phyloP scores from a whole-genome alignment of 2,797 vertebrate species.

The Oceanodroma leucorhoa region DNA sequence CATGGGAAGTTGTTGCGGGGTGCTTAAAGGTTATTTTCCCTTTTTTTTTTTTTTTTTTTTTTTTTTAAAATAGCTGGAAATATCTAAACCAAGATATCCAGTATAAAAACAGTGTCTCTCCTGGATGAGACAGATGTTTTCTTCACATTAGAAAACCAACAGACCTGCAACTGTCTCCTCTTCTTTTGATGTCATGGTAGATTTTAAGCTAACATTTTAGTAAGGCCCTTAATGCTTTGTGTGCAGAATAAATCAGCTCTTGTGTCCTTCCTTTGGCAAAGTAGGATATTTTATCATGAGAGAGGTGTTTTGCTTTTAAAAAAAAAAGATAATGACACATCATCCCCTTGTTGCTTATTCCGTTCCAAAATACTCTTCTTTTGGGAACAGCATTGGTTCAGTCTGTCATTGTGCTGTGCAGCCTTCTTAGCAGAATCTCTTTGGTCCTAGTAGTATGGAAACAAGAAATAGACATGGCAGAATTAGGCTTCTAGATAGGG shows the following conservation, averaged over 20 bases:
- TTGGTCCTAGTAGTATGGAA: not conserved
- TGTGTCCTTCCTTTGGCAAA: not conserved
- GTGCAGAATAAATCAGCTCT: not conserved
- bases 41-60: too few species aligned
- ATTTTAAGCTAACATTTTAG: not conserved
- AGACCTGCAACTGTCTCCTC: not conserved
- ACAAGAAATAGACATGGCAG: not conserved
- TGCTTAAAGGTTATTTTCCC: not conserved
- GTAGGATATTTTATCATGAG: not conserved
- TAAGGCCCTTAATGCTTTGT: not conserved
- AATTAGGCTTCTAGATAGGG: not conserved
- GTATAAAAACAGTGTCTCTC: not conserved
- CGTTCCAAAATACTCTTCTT: not conserved
- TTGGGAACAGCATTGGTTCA: not conserved
- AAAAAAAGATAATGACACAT: not conserved
- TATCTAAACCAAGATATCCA: not conserved
- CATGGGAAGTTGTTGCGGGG: not conserved
- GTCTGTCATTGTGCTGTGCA: not conserved
- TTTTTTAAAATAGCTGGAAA: not conserved
- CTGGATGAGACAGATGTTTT: not conserved
- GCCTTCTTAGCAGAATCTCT: not conserved
- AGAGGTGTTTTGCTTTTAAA: not conserved
- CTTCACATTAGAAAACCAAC: not conserved
- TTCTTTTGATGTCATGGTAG: not conserved
- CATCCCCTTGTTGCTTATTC: not conserved